Base-by-base conservation (phyloP, 2,113 vertebrate genomes). In the Ammodytes marinus region DNA sequence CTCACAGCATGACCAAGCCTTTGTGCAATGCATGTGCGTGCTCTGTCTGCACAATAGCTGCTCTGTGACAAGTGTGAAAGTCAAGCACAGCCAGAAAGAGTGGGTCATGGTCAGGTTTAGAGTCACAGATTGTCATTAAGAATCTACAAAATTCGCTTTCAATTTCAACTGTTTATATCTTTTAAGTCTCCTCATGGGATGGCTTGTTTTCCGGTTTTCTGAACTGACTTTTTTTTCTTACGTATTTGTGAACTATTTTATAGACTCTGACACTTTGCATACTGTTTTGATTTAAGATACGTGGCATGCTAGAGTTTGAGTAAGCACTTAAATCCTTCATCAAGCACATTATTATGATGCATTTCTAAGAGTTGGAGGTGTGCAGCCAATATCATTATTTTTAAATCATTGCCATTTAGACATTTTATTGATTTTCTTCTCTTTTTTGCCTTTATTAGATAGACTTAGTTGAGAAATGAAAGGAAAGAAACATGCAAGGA, bases 1-100 rank as follows among this genome's bases (percentile, higher is more conserved):
- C 61, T 79, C 61, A 60, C 64, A 47, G 64, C 79, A 67, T 84
- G 63, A 84, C 66, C 17, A 5, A 84, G 42, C 14, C 60, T 63
- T 55, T 67, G 46, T 74, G 72, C 39, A 72, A 83, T 73, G 52
- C 17, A 39, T 76, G 66, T 17, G 42, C 19, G 3, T 50, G 45
- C 77, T 74, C 50, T 68, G 57, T 72, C 69, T 67, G 67, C 69
- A 73, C 58, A 59, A 77, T 10, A 74, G 55, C 57, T 69, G 17
- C 42, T 58, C 40, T 8, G 49, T 63, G 9, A 37, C 42, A 69
- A 46, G 17, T 40, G 15, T 60, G 58, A 47, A 54, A 19, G 49
- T n/a, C 58, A 69, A 15, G 9, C 60, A 76, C 59, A 72, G 43
- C 15, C 9, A 6, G n/a, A 50, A 74, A 57, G 12, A 6, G 10